Conservation (phyloP, 2,797 vertebrate genomes). For the Rhinella marina region DNA sequence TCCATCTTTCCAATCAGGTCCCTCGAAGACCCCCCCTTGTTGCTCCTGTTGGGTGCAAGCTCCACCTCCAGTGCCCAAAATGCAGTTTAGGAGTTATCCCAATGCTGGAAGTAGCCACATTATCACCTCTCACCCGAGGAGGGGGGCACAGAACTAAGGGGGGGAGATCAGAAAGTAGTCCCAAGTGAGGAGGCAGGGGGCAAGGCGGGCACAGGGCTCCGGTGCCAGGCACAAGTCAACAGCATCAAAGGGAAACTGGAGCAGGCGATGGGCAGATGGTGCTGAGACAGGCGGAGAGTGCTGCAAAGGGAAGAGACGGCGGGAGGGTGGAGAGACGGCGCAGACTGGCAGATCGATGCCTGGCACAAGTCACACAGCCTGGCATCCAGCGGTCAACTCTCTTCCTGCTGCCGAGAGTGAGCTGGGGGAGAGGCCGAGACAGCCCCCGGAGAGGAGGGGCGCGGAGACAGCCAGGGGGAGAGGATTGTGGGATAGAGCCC, state of each 20-base stretch:
- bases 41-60: conserved; percentile 21
- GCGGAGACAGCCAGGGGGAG: conserved; percentile 16
- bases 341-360: conserved; percentile 32
- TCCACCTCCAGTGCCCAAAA: conserved; percentile 37
- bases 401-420: conserved; percentile 38
- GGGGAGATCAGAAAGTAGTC: background rate
- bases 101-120: conserved; percentile 47
- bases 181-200: conserved; percentile 40
- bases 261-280: conserved; percentile 34
- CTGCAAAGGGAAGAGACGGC: conserved; percentile 46
- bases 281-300: conserved; percentile 52
- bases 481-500: conserved; percentile 43
- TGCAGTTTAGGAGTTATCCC: conserved; percentile 31
- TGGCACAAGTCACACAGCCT: conserved; percentile 33
- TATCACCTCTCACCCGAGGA: background rate
- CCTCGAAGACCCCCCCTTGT: conserved; percentile 25
- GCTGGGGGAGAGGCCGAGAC: conserved; percentile 24
- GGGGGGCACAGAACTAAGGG: background rate
- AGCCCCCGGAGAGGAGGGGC: conserved; percentile 48
- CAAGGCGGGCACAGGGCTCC: background rate
- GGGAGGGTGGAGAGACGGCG: conserved; percentile 24
- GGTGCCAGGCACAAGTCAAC: background rate
- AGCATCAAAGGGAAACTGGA: conserved; percentile 13
- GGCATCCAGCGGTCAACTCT: conserved; percentile 35
- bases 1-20: conserved; percentile 51